Conservation (phyloP, 2,797 vertebrate genomes). For the Manis javanica region DNA sequence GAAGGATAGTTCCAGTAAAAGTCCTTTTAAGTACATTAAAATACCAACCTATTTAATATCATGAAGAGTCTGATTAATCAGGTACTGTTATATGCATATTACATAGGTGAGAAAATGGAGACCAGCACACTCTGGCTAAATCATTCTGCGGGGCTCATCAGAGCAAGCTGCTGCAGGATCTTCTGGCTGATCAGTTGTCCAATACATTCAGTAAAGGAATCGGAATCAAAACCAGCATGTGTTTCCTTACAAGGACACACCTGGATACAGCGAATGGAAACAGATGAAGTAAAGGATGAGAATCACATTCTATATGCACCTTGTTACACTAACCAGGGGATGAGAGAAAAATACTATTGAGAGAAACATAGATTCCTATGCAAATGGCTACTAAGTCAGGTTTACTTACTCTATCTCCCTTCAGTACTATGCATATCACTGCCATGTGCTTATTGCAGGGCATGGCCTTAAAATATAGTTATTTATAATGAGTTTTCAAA, state of each 20-base stretch:
- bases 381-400: neutral
- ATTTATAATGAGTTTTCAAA: neutral
- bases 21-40: neutral
- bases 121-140: neutral
- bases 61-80: neutral
- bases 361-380: neutral
- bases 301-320: neutral
- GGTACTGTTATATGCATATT: neutral
- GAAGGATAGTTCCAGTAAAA: neutral
- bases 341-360: neutral
- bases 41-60: neutral
- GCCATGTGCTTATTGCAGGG: neutral
- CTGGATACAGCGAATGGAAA: neutral
- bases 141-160: neutral
- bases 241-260: neutral
- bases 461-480: neutral
- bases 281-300: neutral
- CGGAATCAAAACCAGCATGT: neutral
- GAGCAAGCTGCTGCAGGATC: neutral
- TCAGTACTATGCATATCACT: neutral
- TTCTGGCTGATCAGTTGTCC: neutral
- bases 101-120: neutral
- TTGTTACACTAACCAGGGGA: neutral
- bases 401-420: neutral
- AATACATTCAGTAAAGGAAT: neutral